Evolutionary conservation across 2,113 vertebrate genomes (phyloP).

Genomic region (Nematolebias whitei): DNA sequence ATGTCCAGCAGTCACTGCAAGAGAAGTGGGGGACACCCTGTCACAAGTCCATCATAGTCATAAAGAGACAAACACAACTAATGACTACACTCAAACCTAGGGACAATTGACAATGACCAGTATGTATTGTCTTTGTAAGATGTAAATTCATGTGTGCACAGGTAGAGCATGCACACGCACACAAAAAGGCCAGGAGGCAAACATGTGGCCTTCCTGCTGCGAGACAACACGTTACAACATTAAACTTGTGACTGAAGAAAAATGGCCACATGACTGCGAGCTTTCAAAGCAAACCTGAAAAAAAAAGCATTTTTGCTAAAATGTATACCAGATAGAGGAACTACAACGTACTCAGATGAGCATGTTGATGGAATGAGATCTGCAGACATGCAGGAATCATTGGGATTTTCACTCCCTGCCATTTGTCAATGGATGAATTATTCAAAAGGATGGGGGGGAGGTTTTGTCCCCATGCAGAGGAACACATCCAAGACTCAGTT

Average conservation of each 20-base stretch:
- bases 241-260: background rate
- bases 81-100: too few species aligned
- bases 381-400: constrained; percentile 45
- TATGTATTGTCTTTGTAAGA: too few species aligned
- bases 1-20: too few species aligned
- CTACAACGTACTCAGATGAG: constrained; percentile 31
- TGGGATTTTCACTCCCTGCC: constrained; percentile 56
- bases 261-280: background rate
- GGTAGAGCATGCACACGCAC: too few species aligned
- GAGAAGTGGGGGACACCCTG: too few species aligned
- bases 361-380: constrained; percentile 27
- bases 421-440: constrained; percentile 79
- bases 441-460: constrained; percentile 57
- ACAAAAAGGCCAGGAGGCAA: too few species aligned
- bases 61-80: too few species aligned
- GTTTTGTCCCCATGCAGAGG: constrained; percentile 57
- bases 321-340: constrained; percentile 28
- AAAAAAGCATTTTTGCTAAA: background rate
- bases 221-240: too few species aligned
- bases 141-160: too few species aligned
- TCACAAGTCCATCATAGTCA: too few species aligned
- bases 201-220: too few species aligned
- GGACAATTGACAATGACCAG: too few species aligned
- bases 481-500: constrained; percentile 21
- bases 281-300: background rate